Conservation (phyloP, 2,113 vertebrate genomes). For the Propithecus coquereli region DNA sequence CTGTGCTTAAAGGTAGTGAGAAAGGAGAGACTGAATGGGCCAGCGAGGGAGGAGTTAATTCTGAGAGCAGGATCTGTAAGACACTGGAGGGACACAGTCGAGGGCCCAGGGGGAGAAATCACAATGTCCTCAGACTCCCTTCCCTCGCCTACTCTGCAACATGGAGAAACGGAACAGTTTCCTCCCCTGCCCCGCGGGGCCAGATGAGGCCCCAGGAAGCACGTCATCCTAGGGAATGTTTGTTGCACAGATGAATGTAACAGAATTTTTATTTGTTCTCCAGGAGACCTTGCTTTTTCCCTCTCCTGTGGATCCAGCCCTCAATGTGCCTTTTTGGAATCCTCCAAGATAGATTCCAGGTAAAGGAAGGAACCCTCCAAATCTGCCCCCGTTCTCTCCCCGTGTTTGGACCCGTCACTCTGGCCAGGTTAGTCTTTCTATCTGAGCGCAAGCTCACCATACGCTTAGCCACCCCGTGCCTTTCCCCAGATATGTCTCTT, state of each 20-base stretch:
- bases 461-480: neutral
- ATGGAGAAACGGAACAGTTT: neutral
- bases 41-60: neutral
- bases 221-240: neutral
- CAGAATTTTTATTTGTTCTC: neutral
- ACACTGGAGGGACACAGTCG: neutral
- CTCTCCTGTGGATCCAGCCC: neutral
- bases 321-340: neutral
- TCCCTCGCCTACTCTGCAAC: neutral
- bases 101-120: neutral
- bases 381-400: rapidly evolving
- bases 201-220: neutral
- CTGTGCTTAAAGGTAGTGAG: neutral
- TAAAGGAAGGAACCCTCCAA: neutral
- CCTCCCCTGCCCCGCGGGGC: neutral
- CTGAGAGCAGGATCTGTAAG: neutral
- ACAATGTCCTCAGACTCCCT: neutral
- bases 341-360: neutral
- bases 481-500: neutral
- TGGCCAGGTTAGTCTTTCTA: neutral
- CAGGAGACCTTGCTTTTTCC: neutral
- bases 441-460: neutral
- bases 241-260: neutral
- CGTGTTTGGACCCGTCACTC: neutral
- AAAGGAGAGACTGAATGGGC: neutral